A percentile compares a stretch with the other conserved stretches of the same genome.
phyloP scores from a whole-genome alignment of 2,113 vertebrate genomes.

The Callipepla squamata region DNA sequence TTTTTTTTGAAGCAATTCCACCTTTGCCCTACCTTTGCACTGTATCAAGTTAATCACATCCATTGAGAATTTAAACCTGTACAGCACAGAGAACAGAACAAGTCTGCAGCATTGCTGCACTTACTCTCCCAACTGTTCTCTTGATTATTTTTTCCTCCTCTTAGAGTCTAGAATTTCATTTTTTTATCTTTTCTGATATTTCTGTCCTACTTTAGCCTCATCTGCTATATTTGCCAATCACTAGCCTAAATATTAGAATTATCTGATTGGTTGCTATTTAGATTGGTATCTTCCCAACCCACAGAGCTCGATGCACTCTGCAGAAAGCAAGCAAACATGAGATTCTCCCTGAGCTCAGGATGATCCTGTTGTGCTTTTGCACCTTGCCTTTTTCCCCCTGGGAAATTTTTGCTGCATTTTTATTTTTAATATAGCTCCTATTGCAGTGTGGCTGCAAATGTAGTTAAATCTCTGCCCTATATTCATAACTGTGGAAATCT shows the following conservation, averaged over 20 bases:
- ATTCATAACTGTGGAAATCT: background rate
- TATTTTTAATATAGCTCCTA: background rate
- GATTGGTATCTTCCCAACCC: slow-evolving; percentile 6
- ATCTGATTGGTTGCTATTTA: slow-evolving; percentile 29
- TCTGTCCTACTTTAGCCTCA: slow-evolving; percentile 45
- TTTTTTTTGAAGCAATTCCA: slow-evolving; percentile 52
- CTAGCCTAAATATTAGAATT: slow-evolving; percentile 51
- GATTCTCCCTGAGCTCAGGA: background rate
- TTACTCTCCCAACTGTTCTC: slow-evolving; percentile 32
- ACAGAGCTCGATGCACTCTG: background rate
- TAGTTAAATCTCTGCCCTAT: background rate
- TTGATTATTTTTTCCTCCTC: background rate
- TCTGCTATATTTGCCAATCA: slow-evolving; percentile 39
- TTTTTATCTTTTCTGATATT: slow-evolving; percentile 31
- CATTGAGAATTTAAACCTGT: slow-evolving; percentile 46
- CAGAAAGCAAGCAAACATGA: background rate
- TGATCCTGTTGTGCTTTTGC: background rate
- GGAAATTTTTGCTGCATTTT: background rate
- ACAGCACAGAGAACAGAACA: too few relatives aligned
- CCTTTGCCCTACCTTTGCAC: slow-evolving; percentile 57
- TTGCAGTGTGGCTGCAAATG: background rate
- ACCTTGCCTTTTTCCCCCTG: background rate
- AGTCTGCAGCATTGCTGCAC: slow-evolving; percentile 21
- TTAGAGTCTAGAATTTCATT: slow-evolving; percentile 14
- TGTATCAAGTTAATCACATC: slow-evolving; percentile 46